Evolutionary conservation across 2,797 vertebrate species (phyloP), one percentile per base, ranked within the genome.

Genomic region (Cygnus olor): DNA sequence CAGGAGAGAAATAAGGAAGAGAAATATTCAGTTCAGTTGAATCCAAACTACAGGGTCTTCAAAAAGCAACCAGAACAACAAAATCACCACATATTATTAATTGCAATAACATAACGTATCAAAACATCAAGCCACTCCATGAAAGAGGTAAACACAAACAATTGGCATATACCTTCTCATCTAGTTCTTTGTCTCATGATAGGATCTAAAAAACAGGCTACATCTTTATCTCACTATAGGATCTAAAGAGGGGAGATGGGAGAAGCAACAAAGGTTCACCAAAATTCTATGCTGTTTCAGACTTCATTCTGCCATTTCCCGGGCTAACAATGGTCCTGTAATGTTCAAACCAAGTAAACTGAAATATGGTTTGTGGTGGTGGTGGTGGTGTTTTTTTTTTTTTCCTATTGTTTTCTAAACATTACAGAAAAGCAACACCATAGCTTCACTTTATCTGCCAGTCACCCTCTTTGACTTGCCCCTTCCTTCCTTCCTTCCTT

Each of bases 41-140:
- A 69, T 95, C 72, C 92, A 89, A 92, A 95, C 92, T 95, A 96
- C 20, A 87, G 18, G 15, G 61, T 95, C 92, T 95, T 95, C 76
- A 95, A 89, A 95, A 93, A 78, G 94, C 90, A 95, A 96, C 94
- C 96, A 85, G 80, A 95, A 90, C 84, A 95, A 94, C 82, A 95
- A 97, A 93, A 93, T 89, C 78, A 93, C 93, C 84, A 93, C 84
- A 95, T 21, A 93, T 91, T 63, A 90, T 94, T 95, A 73, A 95
- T 91, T 70, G 47, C 81, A 93, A 78, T 71, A 89, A 79, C 71
- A 89, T 95, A 25, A 72, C 0, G 32, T 80, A 80, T 54, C 63
- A 95, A 90, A 90, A 87, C 68, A 92, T 53, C 70, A 82, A 84
- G 40, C n/a, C 74, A 80, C 81, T 85, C 66, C 47, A 93, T 72